Percentiles rank a stretch among this genome's conserved stretches.
Conservation (phyloP, 2,797 vertebrate genomes). For the Labeo calbasu region DNA sequence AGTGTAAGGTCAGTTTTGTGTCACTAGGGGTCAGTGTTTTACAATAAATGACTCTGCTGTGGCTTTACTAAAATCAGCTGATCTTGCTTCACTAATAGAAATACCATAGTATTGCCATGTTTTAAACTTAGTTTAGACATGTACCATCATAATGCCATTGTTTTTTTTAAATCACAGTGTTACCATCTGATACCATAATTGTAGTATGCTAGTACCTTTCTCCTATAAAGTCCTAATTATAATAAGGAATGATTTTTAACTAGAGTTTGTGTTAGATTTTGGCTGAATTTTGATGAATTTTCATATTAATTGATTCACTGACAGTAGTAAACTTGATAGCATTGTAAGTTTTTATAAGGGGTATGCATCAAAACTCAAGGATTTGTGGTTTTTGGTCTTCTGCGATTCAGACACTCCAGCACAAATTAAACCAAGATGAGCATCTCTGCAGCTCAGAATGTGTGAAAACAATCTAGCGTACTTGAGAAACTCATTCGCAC, state of each 20-base stretch:
- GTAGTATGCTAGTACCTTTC: not conserved
- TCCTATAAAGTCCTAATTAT: no score
- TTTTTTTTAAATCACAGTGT: not conserved
- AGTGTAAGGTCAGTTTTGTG: not conserved
- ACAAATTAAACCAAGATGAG: not conserved
- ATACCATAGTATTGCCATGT: not conserved
- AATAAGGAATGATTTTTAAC: not conserved
- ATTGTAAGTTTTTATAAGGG: not conserved
- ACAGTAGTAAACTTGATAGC: not conserved
- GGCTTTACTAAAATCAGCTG: no score
- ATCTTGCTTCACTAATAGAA: not conserved
- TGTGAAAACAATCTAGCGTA: not conserved
- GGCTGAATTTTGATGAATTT: not conserved
- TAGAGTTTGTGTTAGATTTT: no score
- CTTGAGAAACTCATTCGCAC: not conserved
- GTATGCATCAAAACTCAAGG: not conserved
- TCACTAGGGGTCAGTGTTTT: constrained; percentile 34
- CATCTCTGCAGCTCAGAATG: not conserved
- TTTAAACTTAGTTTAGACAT: not conserved
- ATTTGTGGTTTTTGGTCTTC: not conserved
- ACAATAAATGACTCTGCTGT: not conserved
- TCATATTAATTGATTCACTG: not conserved
- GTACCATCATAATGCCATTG: not conserved
- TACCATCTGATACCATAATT: no score
- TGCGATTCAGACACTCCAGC: not conserved